Percentiles rank a stretch among this genome's conserved stretches.
Evolutionary conservation across 2,797 vertebrate genomes (phyloP).

Genomic region (Mormyrus hasselquistii): DNA sequence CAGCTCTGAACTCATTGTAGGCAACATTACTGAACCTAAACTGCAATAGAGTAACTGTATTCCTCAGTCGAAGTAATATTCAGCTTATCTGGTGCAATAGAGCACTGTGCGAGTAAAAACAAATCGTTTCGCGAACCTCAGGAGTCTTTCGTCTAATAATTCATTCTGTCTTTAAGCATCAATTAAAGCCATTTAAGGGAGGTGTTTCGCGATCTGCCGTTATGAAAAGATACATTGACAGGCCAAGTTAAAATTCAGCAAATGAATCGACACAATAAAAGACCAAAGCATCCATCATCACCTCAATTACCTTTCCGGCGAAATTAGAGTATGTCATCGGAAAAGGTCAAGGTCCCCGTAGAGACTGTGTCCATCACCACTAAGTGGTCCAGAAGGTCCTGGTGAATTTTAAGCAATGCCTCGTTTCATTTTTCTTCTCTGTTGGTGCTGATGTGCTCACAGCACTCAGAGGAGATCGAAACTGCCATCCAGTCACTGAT

Average conservation of each 20-base stretch:
- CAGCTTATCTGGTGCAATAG: background rate
- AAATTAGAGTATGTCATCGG: conserved; percentile 43
- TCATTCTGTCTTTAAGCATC: conserved; percentile 28
- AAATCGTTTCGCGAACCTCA: background rate
- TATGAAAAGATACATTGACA: conserved; percentile 38
- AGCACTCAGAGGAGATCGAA: conserved; percentile 15
- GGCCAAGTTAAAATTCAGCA: conserved; percentile 37
- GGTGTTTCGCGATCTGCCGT: conserved; percentile 36
- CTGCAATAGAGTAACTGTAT: conserved; percentile 4
- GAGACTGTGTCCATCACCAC: conserved; percentile 19
- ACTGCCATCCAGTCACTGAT: conserved; percentile 14
- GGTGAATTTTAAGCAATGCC: conserved; percentile 21
- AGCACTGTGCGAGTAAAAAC: background rate
- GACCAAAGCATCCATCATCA: conserved; percentile 47
- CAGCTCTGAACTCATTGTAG: background rate
- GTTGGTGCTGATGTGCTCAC: background rate
- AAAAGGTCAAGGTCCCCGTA: conserved; percentile 46
- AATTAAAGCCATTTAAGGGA: conserved; percentile 37
- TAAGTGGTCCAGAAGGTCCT: conserved; percentile 23
- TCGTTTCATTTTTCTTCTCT: conserved; percentile 21
- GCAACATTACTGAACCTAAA: background rate
- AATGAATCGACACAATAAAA: conserved; percentile 52
- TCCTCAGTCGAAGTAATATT: conserved; percentile 9
- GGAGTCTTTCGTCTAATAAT: conserved; percentile 27
- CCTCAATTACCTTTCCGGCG: conserved; percentile 48